Conservation (phyloP, 2,113 vertebrate species). For the Microtus ochrogaster region DNA sequence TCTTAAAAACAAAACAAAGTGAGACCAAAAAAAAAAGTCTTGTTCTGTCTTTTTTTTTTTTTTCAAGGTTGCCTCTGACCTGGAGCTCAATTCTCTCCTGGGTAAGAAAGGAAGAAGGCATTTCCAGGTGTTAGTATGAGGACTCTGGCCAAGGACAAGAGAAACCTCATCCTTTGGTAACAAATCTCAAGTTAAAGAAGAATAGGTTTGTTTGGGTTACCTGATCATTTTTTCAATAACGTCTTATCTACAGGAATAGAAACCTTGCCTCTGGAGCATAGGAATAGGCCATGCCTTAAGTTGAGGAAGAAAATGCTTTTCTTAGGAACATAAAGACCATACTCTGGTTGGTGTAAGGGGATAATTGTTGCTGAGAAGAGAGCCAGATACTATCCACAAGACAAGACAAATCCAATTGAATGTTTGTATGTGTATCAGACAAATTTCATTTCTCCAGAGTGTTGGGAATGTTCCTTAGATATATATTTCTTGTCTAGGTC, state of each 20-base stretch:
- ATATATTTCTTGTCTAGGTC: neutral
- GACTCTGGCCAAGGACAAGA: neutral
- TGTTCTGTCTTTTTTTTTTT: neutral
- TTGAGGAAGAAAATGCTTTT: neutral
- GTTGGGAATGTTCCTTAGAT: neutral
- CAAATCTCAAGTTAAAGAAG: neutral
- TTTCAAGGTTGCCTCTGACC: neutral
- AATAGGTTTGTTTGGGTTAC: neutral
- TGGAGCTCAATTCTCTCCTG: neutral
- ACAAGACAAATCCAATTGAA: neutral
- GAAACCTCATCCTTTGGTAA: neutral
- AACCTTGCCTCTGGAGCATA: too few species aligned
- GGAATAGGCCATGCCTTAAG: neutral
- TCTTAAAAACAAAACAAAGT: neutral
- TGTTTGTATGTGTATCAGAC: neutral
- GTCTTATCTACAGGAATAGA: neutral
- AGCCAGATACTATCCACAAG: neutral
- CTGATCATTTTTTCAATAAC: neutral
- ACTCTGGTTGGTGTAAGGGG: rapidly evolving
- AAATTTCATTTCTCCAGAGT: neutral
- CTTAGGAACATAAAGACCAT: neutral
- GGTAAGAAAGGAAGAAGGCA: neutral
- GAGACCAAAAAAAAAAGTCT: too few species aligned
- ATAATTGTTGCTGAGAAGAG: rapidly evolving
- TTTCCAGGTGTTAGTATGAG: neutral